Evolutionary conservation across 1,140 invertebrate genomes (phyloP).

Genomic region (Dendroctonus valens): DNA sequence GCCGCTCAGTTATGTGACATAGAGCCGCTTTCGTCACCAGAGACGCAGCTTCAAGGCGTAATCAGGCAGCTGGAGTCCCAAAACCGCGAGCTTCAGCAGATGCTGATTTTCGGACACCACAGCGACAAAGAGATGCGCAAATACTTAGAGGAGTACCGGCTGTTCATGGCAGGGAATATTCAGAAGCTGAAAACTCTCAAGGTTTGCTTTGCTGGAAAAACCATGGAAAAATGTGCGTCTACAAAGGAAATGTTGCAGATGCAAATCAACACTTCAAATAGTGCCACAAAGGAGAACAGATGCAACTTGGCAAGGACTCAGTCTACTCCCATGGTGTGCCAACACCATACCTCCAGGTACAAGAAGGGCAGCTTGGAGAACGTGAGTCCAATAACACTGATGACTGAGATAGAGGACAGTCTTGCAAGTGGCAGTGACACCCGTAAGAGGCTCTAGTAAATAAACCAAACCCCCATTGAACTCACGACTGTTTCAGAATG

Average conservation of each 20-base stretch:
- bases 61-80: constrained; percentile 62
- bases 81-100: constrained; percentile 51
- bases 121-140: constrained; percentile 51
- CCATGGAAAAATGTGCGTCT: background rate
- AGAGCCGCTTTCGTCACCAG: constrained; percentile 42
- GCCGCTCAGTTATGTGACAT: constrained; percentile 23
- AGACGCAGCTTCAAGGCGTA: constrained; percentile 58
- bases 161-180: constrained; percentile 58
- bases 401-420: constrained; percentile 17
- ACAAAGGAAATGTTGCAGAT: background rate
- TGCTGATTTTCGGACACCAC: constrained; percentile 38
- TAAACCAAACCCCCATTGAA: too few relatives aligned
- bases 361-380: background rate
- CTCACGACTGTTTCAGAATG: background rate
- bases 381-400: constrained; percentile 16
- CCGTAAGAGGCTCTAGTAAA: too few relatives aligned
- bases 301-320: background rate
- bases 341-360: background rate
- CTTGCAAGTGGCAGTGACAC: too few relatives aligned
- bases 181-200: constrained; percentile 59
- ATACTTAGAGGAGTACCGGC: constrained; percentile 56
- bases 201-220: constrained; percentile 43
- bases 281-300: background rate
- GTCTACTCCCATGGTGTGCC: background rate
- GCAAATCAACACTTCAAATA: background rate